Percentiles rank a stretch among this genome's conserved stretches.
These are phyloP conservation scores for Agriopis marginaria DNA, from an alignment of 2,888 invertebrate species.

Conservation along the genomic window DNA sequence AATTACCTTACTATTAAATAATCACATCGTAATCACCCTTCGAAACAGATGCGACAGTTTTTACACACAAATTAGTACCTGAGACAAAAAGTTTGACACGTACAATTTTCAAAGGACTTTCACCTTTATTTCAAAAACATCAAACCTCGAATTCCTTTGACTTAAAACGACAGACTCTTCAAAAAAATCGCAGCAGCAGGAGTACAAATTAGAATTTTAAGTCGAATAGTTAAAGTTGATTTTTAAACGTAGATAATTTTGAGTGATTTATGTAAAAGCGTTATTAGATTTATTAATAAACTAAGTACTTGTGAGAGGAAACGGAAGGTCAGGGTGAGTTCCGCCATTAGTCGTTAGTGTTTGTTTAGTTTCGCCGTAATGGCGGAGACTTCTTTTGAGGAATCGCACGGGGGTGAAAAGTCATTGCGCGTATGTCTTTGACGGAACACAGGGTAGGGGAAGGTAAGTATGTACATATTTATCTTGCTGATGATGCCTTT, in stretches of 20 bases:
- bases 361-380: constrained; percentile 61
- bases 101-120: background rate
- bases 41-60: constrained; percentile 45
- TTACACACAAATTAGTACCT: constrained; percentile 42
- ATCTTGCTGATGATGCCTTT: constrained; percentile 1
- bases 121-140: background rate
- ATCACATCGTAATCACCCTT: constrained; percentile 44
- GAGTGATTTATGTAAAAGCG: constrained; percentile 61
- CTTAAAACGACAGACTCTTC: background rate
- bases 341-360: constrained; percentile 63
- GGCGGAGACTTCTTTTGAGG: constrained; percentile 51
- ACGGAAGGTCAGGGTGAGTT: constrained; percentile 61
- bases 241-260: constrained; percentile 39
- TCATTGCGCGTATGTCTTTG: constrained; percentile 42
- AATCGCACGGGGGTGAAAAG: constrained; percentile 53
- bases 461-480: constrained; percentile 1
- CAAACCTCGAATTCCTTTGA: background rate
- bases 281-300: constrained; percentile 62
- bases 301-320: constrained; percentile 55
- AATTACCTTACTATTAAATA: constrained; percentile 37
- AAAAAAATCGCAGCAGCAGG: background rate
- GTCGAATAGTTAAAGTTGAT: rapidly evolving
- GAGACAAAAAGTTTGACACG: constrained; percentile 1
- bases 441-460: constrained; percentile 11
- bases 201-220: constrained; percentile 12